Percentiles rank a stretch among this genome's conserved stretches.
Evolutionary conservation across 2,888 invertebrate genomes (phyloP).

Genomic region (Deilephila elpenor): DNA sequence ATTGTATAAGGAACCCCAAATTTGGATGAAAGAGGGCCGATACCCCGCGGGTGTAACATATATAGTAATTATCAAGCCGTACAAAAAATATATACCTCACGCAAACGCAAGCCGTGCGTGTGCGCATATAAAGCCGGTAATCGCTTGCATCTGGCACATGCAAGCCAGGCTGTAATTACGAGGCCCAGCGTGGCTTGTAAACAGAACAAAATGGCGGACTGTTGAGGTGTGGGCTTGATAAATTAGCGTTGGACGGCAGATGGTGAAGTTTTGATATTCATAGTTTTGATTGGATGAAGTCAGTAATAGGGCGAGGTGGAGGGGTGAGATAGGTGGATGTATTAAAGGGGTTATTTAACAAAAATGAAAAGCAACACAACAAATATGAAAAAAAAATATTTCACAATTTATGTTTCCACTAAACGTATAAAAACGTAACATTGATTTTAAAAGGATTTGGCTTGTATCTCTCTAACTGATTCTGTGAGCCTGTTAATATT

Average conservation of each 20-base stretch:
- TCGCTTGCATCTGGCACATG: constrained; percentile 4
- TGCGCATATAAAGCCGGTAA: constrained; percentile 14
- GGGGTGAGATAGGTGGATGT: constrained; percentile 22
- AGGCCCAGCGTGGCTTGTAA: constrained; percentile 81
- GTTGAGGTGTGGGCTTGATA: constrained; percentile 70
- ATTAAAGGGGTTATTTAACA: no score
- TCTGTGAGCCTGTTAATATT: no score
- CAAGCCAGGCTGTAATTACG: constrained; percentile 67
- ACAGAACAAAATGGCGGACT: constrained; percentile 83
- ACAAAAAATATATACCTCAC: constrained; percentile 61
- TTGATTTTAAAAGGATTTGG: no score
- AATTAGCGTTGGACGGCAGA: constrained; percentile 45
- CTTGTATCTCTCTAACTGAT: no score
- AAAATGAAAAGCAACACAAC: no score
- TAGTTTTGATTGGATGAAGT: constrained; percentile 20
- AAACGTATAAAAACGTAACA: no score
- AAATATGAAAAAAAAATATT: no score
- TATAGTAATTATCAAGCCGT: constrained; percentile 82
- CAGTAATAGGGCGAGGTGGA: constrained; percentile 22
- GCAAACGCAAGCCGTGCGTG: constrained; percentile 6
- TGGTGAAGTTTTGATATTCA: constrained; percentile 7
- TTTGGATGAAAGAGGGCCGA: constrained; percentile 40
- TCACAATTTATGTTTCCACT: no score
- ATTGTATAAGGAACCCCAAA: constrained; percentile 39
- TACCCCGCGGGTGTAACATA: constrained; percentile 77